Base-by-base conservation (phyloP, 2,113 vertebrate species). In the Octodon degus region DNA sequence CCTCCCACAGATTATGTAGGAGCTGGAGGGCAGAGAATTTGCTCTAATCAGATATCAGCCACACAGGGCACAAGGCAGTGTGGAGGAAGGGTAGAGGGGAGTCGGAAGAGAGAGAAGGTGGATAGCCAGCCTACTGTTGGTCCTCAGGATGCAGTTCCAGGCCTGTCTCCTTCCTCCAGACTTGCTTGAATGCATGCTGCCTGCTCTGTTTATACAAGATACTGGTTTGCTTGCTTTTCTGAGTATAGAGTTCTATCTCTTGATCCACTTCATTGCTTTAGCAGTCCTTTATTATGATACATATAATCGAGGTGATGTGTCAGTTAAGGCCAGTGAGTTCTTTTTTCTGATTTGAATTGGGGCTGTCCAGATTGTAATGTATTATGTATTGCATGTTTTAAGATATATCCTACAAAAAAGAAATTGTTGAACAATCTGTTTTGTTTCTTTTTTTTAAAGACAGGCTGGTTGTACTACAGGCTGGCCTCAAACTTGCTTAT, bases 281-380 rank as follows among this genome's bases (percentile, higher is more conserved):
- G 55, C 63, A 80, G 43, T 91, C 20, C 10, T 79, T 93, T 79
- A 58, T 63, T 91, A 43, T 1, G 88, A 7, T 96, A n/a, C 4
- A 11, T 37, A n/a, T 74, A 47, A 60, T 34, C 53, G 87, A 77
- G 12, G 60, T 67, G n/a, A n/a, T 53, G 24, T 62, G 27, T 82
- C 65, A 68, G 58, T 72, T 86, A 62, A 90, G 50, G 82, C 60
- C 22, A 82, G 3, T n/a, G 34, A 90, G n/a, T 82, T 19, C n/a
- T 82, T 95, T 76, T 40, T 93, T 17, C 50, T 90, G 27, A 93
- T 86, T 82, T 82, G 65, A 86, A 93, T 43, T 92, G 53, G 24
- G 27, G 30, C 60, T n/a, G 14, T 34, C 67, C 30, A 68, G 14
- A 68, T 13, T 70, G 67, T 70, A 68, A 68, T 34, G 65, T 34